Conservation (phyloP, 2,888 invertebrate species). For the Hedya salicella region DNA sequence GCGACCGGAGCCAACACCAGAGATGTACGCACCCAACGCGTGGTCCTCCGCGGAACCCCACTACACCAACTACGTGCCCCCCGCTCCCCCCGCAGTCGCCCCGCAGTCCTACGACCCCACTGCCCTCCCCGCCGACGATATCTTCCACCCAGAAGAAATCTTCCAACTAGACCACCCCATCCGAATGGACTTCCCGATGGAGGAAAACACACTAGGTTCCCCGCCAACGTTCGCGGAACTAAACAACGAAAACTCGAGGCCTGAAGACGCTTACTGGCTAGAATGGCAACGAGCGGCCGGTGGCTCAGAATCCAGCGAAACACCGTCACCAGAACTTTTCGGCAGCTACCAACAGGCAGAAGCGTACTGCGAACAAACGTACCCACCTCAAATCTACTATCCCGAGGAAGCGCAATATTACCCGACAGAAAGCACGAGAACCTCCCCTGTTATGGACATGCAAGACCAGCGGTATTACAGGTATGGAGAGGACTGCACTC, state of each 20-base stretch:
- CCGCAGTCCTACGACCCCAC: slow-evolving; percentile 85
- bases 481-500: slow-evolving; percentile 70
- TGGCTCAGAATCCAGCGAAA: slow-evolving; percentile 81
- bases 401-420: slow-evolving; percentile 78
- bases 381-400: slow-evolving; percentile 71
- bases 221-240: slow-evolving; percentile 90
- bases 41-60: slow-evolving; percentile 71
- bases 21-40: slow-evolving; percentile 66
- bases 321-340: slow-evolving; percentile 84
- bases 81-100: slow-evolving; percentile 65
- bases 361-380: slow-evolving; percentile 72
- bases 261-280: slow-evolving; percentile 85
- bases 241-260: slow-evolving; percentile 88
- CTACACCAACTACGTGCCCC: slow-evolving; percentile 66
- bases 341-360: slow-evolving; percentile 74
- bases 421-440: slow-evolving; percentile 67
- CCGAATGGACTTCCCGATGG: slow-evolving; percentile 85
- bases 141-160: slow-evolving; percentile 91
- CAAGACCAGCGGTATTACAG: slow-evolving; percentile 74
- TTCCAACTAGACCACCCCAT: slow-evolving; percentile 91
- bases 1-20: slow-evolving; percentile 67
- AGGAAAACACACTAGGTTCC: slow-evolving; percentile 83
- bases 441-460: slow-evolving; percentile 67
- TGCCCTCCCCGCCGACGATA: slow-evolving; percentile 86
- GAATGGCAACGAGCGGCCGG: slow-evolving; percentile 82